Evolutionary conservation across 2,888 invertebrate species (phyloP).

Genomic region (Eueremaeus valkanovi): DNA sequence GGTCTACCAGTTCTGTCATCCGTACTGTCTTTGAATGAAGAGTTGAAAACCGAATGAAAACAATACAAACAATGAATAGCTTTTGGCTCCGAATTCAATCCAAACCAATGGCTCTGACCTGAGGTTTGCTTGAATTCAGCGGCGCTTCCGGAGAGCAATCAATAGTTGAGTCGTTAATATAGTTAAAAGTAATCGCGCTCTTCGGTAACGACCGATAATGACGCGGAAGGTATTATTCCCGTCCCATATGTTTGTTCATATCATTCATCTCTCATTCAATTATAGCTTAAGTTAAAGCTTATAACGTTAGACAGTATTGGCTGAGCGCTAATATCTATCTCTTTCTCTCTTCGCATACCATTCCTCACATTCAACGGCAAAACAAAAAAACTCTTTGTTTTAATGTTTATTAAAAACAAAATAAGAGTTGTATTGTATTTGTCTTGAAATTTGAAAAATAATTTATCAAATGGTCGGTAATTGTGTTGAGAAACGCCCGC

Average conservation of each 20-base stretch:
- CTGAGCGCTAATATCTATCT: conserved; percentile 35
- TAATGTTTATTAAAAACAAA: background rate
- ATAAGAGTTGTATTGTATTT: background rate
- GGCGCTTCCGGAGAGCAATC: conserved; percentile 17
- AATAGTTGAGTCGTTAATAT: background rate
- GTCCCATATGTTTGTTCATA: conserved; percentile 25
- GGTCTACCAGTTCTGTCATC: conserved; percentile 97
- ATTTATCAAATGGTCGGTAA: conserved; percentile 33
- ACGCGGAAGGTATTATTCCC: conserved; percentile 47
- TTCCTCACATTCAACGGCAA: conserved; percentile 3
- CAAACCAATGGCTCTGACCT: background rate
- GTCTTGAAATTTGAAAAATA: conserved; percentile 1
- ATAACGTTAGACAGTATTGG: conserved; percentile 9
- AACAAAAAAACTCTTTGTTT: background rate
- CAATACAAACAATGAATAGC: background rate
- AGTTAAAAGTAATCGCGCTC: background rate
- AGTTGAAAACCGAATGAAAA: too few relatives aligned
- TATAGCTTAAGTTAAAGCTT: conserved; percentile 11
- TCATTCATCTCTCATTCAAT: conserved; percentile 6
- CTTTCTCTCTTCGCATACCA: conserved; percentile 22
- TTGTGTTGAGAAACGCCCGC: conserved; percentile 43
- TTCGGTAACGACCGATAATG: conserved; percentile 28
- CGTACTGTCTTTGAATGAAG: conserved; percentile 72
- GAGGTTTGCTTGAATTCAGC: conserved; percentile 20
- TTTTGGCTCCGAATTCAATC: conserved; percentile 10